Conservation (phyloP, 2,888 invertebrate species). For the Timema cristinae region DNA sequence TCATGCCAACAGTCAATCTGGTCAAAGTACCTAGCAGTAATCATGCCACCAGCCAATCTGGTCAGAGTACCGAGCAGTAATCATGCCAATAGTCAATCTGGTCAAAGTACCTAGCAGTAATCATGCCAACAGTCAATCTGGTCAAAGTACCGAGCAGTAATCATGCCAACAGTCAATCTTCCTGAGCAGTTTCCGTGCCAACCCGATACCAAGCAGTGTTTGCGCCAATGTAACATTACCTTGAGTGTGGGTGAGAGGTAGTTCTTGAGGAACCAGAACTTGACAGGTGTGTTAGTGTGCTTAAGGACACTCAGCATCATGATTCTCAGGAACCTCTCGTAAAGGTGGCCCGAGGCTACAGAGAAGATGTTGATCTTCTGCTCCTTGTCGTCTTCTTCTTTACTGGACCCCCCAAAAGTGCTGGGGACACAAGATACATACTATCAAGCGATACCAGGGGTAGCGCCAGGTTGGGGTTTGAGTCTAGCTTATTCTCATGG, state of each 20-base stretch:
- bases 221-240: conserved; percentile 46
- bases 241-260: conserved; percentile 96
- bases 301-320: conserved; percentile 99
- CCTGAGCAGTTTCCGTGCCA: neutral
- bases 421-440: conserved; percentile 40
- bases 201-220: neutral
- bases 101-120: neutral
- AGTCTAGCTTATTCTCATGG: too few relatives aligned
- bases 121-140: neutral
- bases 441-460: too few relatives aligned
- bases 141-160: neutral
- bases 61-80: neutral
- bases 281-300: conserved; percentile 92
- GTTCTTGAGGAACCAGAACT: conserved; percentile 99
- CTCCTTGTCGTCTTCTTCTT: conserved; percentile 52
- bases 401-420: conserved; percentile 52
- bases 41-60: too few relatives aligned
- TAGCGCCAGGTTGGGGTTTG: too few relatives aligned
- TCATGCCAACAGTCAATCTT: neutral
- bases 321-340: conserved; percentile 92
- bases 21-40: neutral
- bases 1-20: neutral
- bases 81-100: neutral
- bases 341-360: conserved; percentile 95
- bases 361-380: conserved; percentile 96